Evolutionary conservation across 2,797 vertebrate species (phyloP), one percentile per base, ranked within the genome.

Genomic region (Brachyalestes nurse): DNA sequence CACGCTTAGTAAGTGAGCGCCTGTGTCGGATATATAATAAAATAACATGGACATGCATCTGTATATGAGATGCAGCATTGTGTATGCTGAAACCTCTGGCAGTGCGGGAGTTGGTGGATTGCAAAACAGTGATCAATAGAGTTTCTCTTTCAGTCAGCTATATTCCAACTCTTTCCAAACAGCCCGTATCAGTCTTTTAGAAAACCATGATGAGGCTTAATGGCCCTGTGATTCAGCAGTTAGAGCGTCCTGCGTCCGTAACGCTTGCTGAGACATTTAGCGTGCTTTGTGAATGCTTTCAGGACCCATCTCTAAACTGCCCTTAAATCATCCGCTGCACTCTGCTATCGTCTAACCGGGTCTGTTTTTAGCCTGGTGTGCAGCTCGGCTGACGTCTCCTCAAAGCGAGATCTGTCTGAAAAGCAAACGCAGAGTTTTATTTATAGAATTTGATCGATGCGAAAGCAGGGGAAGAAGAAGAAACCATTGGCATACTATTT

Each of bases 321-420:
- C 75, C 69, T 72, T 77, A 73, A 78, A 82, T 78, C 25, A 7
- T 72, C 61, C 9, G 62, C 51, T n/a, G 47, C 16, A 21, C 25
- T 66, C 75, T 58, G 61, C 53, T 72, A 49, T 75, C 28, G 57
- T 74, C 74, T 51, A 53, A 10, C 19, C 16, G 5, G 51, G 13
- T 82, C 90, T 91, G 72, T 83, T 86, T 86, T 86, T 81, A 77
- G 75, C 57, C 58, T 40, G 25, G 65, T 16, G 0, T 45, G 66
- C 75, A 55, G 28, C 77, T 84, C 78, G 55, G 28, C 77, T 84
- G 19, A 49, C 49, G 64, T 66, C 64, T 80, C 28, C 70, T 79
- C 9, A 38, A 75, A 55, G 17, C n/a, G 3, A 66, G 61, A 78
- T 81, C 72, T 69, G 25, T 82, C 72, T 76, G 47, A 79, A 82